Base-by-base conservation (phyloP, 2,888 invertebrate genomes). In the Zhuqinia jingwanae region DNA sequence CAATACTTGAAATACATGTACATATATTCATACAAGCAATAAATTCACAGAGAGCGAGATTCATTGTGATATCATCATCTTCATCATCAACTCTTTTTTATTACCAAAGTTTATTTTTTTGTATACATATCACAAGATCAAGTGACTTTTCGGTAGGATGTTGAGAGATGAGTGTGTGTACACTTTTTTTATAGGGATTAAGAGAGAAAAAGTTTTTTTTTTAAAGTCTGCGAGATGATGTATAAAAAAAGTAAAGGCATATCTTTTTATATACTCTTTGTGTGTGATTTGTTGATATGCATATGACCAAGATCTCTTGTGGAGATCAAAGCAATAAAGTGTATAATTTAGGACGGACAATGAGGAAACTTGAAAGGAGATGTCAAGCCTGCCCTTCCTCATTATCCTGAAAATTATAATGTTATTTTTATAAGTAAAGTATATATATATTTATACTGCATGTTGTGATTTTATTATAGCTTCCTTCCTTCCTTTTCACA, bases 381-480 rank as follows among this genome's bases (percentile, higher is more conserved):
- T 77, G 84, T 84, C 77, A 65, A 84, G 84, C 25, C 65, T 76
- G 56, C 68, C 56, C 70, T 84, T 84, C 75, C 50, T 65, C 45
- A 53, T 83, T 76, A 75, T 76, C 89, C 89, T 88, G 88, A 89
- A 86, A 88, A 89, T 86, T 76, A 73, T 27, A 42, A 27, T 73
- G 25, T 73, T 53, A 75, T 75, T n/a, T 17, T 76, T 17, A 56
- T 56, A 17, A 76, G 50, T 8, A 70, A 47, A 20, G 20, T 15
- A 17, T 70, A 45, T 47, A 25, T 70, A 22, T 3, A 36, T 20
- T 47, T 2, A 50, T 47, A 25, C 45, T 36, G 13, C 22, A 20
- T 65, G n/a, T 36, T 36, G 5, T 3, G 36, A 47, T 70, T 47
- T 70, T 70, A 68, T 45, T 45, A 68, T 11, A 68, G 42, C 22